Percentiles rank a stretch among this genome's conserved stretches.
Evolutionary conservation across 2,113 vertebrate genomes (phyloP).

Genomic region (Alces alces): DNA sequence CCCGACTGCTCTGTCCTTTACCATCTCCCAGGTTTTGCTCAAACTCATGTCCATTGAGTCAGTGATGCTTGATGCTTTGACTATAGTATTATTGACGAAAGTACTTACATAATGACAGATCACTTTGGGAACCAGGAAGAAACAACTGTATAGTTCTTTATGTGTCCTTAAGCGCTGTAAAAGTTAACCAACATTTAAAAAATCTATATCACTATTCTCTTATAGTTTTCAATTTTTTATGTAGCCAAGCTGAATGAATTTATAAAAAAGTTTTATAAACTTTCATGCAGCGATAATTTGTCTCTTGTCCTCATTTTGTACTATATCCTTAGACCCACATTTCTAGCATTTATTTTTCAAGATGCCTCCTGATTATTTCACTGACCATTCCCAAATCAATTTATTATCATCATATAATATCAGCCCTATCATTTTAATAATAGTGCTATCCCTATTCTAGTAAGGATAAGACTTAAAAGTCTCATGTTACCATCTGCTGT

Average conservation of each 20-base stretch:
- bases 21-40: neutral
- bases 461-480: neutral
- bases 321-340: neutral
- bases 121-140: neutral
- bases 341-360: neutral
- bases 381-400: neutral
- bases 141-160: neutral
- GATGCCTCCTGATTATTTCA: conserved; percentile 1
- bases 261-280: neutral
- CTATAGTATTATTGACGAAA: neutral
- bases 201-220: neutral
- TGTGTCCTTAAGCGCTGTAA: neutral
- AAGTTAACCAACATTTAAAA: neutral
- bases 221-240: neutral
- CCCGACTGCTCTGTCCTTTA: neutral
- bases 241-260: neutral
- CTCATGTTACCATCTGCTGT: neutral
- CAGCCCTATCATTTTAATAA: neutral
- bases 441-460: neutral
- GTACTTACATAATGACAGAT: neutral
- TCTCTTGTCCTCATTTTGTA: neutral
- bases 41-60: neutral
- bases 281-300: neutral
- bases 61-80: neutral
- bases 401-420: neutral